A percentile compares a stretch with the other conserved stretches of the same genome.
Conservation (phyloP, 1,140 invertebrate genomes). For the Proales similis region DNA sequence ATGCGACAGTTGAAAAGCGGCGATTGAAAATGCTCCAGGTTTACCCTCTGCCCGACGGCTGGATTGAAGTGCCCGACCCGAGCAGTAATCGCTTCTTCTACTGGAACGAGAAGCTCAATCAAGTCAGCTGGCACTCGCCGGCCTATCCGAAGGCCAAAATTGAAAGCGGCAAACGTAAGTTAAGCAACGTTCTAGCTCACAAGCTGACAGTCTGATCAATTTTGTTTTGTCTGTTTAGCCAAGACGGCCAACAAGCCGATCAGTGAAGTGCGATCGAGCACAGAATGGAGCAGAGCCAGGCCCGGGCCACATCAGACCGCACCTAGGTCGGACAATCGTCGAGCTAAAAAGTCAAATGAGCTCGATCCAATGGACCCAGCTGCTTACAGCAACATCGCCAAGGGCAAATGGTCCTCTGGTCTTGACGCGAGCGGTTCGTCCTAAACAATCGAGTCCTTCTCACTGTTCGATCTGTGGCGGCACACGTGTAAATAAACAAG, state of each 20-base stretch:
- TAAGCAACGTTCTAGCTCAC: background rate
- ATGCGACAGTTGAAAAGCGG: slow-evolving; percentile 33
- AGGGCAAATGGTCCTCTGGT: too few relatives aligned
- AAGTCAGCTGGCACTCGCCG: slow-evolving; percentile 89
- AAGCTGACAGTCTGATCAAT: background rate
- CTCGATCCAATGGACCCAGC: slow-evolving; percentile 35
- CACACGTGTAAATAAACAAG: too few relatives aligned
- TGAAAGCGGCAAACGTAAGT: slow-evolving; percentile 1
- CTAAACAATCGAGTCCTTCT: too few relatives aligned
- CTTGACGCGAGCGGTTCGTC: too few relatives aligned
- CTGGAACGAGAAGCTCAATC: slow-evolving; percentile 81
- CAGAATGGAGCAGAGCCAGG: background rate
- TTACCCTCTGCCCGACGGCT: slow-evolving; percentile 82
- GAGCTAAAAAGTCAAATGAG: background rate
- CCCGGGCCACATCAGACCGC: background rate
- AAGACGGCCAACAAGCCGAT: too few relatives aligned
- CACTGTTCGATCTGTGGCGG: too few relatives aligned
- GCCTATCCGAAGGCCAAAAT: slow-evolving; percentile 63
- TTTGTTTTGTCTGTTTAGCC: too few relatives aligned
- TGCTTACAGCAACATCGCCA: slow-evolving; percentile 24
- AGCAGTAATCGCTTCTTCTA: slow-evolving; percentile 73
- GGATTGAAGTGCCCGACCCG: slow-evolving; percentile 87
- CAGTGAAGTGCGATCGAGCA: background rate
- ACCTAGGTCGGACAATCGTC: background rate
- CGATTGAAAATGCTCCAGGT: slow-evolving; percentile 55